Evolutionary conservation across 1,140 invertebrate species (phyloP).

Genomic region (Panonychus citri): DNA sequence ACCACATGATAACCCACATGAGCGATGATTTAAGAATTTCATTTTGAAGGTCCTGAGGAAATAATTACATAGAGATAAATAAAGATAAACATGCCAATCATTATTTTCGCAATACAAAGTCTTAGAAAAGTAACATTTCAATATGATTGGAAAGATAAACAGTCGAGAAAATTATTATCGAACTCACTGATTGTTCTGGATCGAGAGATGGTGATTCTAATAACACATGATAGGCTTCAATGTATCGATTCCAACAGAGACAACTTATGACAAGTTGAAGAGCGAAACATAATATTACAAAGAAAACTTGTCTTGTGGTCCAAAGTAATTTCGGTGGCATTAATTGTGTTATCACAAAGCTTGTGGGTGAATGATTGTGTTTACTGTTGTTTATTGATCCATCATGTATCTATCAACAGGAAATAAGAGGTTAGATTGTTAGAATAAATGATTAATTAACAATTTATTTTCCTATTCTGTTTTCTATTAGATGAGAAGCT

Average conservation of each 20-base stretch:
- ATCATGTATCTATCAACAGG: neutral
- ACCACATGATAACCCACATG: slow-evolving; percentile 43
- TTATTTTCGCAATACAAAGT: no score
- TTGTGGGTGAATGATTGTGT: neutral
- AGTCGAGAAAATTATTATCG: no score
- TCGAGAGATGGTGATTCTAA: slow-evolving; percentile 26
- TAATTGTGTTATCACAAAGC: slow-evolving; percentile 28
- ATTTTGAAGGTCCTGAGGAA: slow-evolving; percentile 24
- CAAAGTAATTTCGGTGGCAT: slow-evolving; percentile 1
- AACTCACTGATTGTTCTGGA: slow-evolving; percentile 10
- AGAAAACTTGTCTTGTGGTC: slow-evolving; percentile 33
- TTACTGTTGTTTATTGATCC: neutral
- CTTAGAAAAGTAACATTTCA: no score
- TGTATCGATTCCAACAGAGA: slow-evolving; percentile 52
- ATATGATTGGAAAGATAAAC: neutral
- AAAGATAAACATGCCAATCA: no score
- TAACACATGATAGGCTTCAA: slow-evolving; percentile 45
- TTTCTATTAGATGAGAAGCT: no score
- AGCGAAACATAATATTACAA: slow-evolving; percentile 37
- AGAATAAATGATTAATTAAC: no score
- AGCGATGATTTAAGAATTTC: slow-evolving; percentile 31
- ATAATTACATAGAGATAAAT: no score
- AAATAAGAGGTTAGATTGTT: neutral
- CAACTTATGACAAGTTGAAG: slow-evolving; percentile 44
- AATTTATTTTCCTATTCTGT: no score